Evolutionary conservation across 1,140 invertebrate species (phyloP).

Genomic region (Delia radicum): DNA sequence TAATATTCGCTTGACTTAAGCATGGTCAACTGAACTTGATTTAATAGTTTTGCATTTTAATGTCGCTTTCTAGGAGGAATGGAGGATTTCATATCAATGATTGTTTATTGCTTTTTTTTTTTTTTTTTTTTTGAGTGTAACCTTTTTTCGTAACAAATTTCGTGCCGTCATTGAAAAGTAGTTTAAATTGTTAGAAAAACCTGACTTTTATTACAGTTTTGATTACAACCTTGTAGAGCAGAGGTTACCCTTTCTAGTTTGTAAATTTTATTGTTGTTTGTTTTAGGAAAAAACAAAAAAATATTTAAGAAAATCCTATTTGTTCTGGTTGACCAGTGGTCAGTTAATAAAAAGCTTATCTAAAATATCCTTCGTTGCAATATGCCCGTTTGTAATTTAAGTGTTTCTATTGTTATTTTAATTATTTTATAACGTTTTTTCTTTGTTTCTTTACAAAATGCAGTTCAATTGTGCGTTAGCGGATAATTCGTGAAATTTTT

Average conservation of each 20-base stretch:
- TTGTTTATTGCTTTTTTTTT: not conserved
- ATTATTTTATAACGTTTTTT: not conserved
- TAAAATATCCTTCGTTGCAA: not conserved
- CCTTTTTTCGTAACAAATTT: constrained; percentile 8
- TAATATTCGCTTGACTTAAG: constrained; percentile 1
- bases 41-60: not conserved
- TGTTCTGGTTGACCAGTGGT: constrained; percentile 27
- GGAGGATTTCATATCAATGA: not conserved
- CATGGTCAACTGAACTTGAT: constrained; percentile 19
- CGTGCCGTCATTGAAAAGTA: not conserved
- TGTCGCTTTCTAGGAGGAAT: not conserved
- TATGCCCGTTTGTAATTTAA: not conserved
- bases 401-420: constrained; percentile 22
- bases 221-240: not conserved
- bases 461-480: not conserved
- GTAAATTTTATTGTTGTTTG: too few species aligned
- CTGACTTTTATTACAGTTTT: constrained; percentile 10
- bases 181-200: not conserved
- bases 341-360: constrained; percentile 23
- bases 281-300: too few species aligned
- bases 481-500: not conserved
- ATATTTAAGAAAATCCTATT: constrained; percentile 20
- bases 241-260: too few species aligned
- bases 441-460: not conserved
- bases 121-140: constrained; percentile 1